Evolutionary conservation across 2,797 vertebrate genomes (phyloP), one percentile per base, ranked within the genome.

Genomic region (Hypotaenidia okinawae): DNA sequence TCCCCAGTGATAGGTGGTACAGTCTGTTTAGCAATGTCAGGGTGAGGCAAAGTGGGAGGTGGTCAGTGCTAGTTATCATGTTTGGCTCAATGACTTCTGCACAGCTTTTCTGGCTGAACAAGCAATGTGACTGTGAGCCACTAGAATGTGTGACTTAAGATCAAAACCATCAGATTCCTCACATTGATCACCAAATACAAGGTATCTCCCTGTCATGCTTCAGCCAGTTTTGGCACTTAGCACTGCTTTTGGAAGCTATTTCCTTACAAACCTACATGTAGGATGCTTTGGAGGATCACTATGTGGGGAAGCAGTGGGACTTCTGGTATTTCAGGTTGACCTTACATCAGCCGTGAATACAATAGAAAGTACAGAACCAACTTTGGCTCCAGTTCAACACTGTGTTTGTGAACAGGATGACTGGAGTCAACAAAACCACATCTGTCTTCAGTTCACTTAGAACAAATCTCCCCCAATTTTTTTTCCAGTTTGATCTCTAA

Each of bases 391-490:
- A 35, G 54, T 89, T 91, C 52, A 89, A 49, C 24, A 9, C 9
- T 68, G 23, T 82, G 35, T 94, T 81, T 91, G 37, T 83, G 45
- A 55, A 86, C 88, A 76, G 28, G 35, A 82, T 92, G 59, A 57
- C 17, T 76, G 3, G 52, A 70, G 47, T 90, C 92, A 76, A 79
- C 80, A 89, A 87, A 93, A 69, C 33, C 51, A 84, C 84, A 93
- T 80, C 70, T 95, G 70, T 79, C 61, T 90, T 84, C 63, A 61
- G 67, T 92, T 95, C 78, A 64, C 28, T 82, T 82, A 45, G 63
- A 94, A 52, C 23, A 87, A 67, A 73, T 72, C 51, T 51, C 32
- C 49, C 88, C 62, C 51, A 18, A 0, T 68, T 74, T 72, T 87
- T 72, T 51, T 22, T 5, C 49, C 74, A 41, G 51, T 88, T 91